A percentile compares a stretch with the other conserved stretches of the same genome.
Conservation (phyloP, 2,113 vertebrate species). For the Anser brachyrhynchus region DNA sequence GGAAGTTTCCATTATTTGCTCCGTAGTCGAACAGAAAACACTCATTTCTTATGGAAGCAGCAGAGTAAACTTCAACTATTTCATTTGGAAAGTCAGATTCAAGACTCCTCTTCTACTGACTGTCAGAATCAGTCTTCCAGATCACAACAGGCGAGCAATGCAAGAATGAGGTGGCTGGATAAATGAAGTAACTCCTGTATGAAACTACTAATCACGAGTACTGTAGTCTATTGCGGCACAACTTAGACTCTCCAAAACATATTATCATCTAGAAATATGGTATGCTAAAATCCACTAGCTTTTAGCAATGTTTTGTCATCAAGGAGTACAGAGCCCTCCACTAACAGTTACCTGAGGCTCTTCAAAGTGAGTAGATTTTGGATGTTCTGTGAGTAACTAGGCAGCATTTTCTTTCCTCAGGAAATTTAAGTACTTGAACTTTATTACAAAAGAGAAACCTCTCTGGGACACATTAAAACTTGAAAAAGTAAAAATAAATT, state of each 20-base stretch:
- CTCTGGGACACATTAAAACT: background rate
- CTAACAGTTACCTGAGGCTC: background rate
- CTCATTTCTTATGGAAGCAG: background rate
- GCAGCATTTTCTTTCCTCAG: background rate
- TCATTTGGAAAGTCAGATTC: background rate
- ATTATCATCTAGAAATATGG: background rate
- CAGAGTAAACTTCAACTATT: background rate
- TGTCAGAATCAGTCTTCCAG: background rate
- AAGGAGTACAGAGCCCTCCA: background rate
- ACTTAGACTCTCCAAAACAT: background rate
- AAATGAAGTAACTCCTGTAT: background rate
- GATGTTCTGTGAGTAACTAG: background rate
- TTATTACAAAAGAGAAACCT: background rate
- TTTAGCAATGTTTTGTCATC: conserved; percentile 7
- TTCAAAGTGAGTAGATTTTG: background rate
- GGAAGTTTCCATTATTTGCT: background rate
- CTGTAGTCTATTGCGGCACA: background rate
- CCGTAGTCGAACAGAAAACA: background rate
- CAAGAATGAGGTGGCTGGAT: background rate
- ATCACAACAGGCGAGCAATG: background rate
- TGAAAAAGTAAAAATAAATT: background rate
- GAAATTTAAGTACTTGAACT: conserved; percentile 8
- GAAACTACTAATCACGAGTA: background rate
- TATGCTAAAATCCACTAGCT: background rate
- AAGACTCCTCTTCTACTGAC: background rate